Base-by-base conservation (phyloP, 2,797 vertebrate species). In the Leuciscus waleckii region DNA sequence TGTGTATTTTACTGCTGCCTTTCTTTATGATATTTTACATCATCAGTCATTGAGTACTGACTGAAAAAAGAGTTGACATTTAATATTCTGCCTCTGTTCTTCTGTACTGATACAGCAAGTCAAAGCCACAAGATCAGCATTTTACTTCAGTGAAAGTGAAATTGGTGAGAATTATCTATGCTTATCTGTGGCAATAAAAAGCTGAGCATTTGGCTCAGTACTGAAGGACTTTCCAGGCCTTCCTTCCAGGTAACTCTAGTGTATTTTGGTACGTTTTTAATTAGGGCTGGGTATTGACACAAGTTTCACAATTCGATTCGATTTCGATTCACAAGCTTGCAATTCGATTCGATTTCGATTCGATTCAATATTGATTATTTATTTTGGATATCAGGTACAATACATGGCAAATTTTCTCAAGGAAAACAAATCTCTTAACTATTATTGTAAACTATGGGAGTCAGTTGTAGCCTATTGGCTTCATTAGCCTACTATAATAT, bases 171-270 rank as follows among this genome's bases (percentile, higher is more conserved):
- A 29, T 69, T 70, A 58, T 56, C 35, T 41, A 11, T 46, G 11
- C 65, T 19, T 54, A 14, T 35, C 26, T 32, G 51, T 37, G 3
- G 63, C 14, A 46, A n/a, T n/a, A 74, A 41, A 23, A 82, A 61
- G 26, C 54, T 9, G 6, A 65, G 21, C 29, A 1, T 83, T 75
- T 65, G 70, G 56, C 41, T 6, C 29, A 1, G 51, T 9, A 16
- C 68, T 74, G 8, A 58, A 61, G 80, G 54, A 82, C 69, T 74
- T 82, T 49, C n/a, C 19, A 49, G 19, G n/a, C 0, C 39, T 5
- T 35, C 43, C 37, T 51, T 29, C 8, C n/a, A 49, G 17, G 4
- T 32, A 16, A 14, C 56, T 61, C 23, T 61, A 8, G 29, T 19
- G 16, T 8, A 16, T 3, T 65, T 65, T 65, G 16, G 16, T 3